Base-by-base conservation (phyloP, 1,140 invertebrate species). In the Ruditapes philippinarum region DNA sequence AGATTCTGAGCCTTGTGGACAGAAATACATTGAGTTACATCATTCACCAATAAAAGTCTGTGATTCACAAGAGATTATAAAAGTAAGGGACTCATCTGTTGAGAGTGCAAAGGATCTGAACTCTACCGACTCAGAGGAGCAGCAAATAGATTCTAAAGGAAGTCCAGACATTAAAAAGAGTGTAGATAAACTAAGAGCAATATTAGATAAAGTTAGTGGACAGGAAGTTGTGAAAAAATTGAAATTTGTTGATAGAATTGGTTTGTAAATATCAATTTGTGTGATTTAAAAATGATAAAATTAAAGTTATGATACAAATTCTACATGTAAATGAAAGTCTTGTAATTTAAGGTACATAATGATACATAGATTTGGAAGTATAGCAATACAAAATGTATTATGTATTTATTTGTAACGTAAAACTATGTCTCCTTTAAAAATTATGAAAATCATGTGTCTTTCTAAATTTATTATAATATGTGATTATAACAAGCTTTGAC, bases 181-280 rank as follows among this genome's bases (percentile, higher is more conserved):
- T 70, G 33, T 38, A 17, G 36, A 70, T 19, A 70, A 40, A 38
- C 65, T 70, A 22, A 36, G 33, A 4, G 65, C 65, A 38, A 5
- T 70, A 25, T n/a, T 70, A 38, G 33, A 70, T 70, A 70, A 70
- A 70, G 65, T 70, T 38, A 40, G 14, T 70, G 65, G 38, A 2
- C 36, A 70, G 33, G 38, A 38, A 38, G 36, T 40, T 38, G 65
- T 38, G 4, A 40, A 70, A 36, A 28, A 40, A 4, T 70, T 70
- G n/a, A 11, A 36, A 33, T 38, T 70, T 70, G 36, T 22, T 38
- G 36, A 70, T 70, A 70, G 3, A 22, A 22, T 36, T 19, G 33
- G 65, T 28, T 40, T 45, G 42, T 45, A n/a, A n/a, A n/a, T n/a
- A n/a, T n/a, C n/a, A n/a, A n/a, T n/a, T n/a, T n/a, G n/a, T n/a